Conservation (phyloP, 2,888 invertebrate species). For the Plemyria rubiginata region DNA sequence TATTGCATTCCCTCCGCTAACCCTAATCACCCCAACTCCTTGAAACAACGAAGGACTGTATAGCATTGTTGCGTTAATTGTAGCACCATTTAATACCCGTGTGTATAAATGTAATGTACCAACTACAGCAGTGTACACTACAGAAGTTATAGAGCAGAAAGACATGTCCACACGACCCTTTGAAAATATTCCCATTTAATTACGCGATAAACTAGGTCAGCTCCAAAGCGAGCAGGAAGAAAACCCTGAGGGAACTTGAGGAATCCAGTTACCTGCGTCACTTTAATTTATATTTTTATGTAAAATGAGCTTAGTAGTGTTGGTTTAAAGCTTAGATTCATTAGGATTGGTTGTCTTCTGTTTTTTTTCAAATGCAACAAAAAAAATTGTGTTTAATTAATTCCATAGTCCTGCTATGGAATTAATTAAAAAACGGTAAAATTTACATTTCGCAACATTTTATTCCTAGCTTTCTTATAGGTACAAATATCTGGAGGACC, state of each 20-base stretch:
- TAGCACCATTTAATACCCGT: not conserved
- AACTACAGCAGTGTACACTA: not conserved
- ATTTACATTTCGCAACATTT: no score
- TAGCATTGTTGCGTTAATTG: conserved; percentile 1
- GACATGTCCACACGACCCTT: conserved; percentile 9
- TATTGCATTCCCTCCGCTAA: not conserved
- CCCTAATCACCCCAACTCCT: conserved; percentile 3
- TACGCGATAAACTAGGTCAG: conserved; percentile 28
- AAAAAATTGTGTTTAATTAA: no score
- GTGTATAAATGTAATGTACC: not conserved
- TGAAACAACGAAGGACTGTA: conserved; percentile 2
- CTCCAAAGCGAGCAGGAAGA: conserved; percentile 15
- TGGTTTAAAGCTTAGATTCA: not conserved
- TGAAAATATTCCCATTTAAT: conserved; percentile 25
- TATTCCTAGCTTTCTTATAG: no score
- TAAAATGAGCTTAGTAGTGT: conserved; percentile 2
- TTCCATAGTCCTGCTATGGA: no score
- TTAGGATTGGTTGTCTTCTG: not conserved
- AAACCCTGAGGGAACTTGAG: conserved; percentile 7
- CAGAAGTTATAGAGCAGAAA: not conserved
- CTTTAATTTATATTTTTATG: not conserved
- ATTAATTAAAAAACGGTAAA: no score
- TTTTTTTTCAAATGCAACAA: no score
- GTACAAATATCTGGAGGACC: no score
- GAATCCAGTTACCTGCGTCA: conserved; percentile 8